Conservation (phyloP, 2,888 invertebrate genomes). For the Caenorhabditis uteleia region DNA sequence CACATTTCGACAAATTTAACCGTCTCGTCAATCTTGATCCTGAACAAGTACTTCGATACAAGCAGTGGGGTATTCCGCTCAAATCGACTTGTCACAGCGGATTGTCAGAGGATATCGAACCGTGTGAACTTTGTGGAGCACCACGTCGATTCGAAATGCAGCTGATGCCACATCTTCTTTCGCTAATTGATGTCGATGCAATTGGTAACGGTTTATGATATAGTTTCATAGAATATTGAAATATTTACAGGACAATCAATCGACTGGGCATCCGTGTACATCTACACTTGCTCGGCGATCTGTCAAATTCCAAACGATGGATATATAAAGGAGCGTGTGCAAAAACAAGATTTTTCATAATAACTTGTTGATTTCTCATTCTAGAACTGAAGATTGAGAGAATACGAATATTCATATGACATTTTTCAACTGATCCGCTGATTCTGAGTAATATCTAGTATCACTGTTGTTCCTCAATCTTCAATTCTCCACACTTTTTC, state of each 20-base stretch:
- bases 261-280: constrained; percentile 87
- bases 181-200: constrained; percentile 64
- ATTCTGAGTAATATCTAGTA: too few species aligned
- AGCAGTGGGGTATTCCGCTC: constrained; percentile 77
- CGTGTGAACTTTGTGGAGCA: constrained; percentile 79
- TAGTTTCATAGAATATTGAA: neutral
- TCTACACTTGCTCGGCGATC: constrained; percentile 85
- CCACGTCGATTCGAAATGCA: constrained; percentile 89
- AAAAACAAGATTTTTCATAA: constrained; percentile 60
- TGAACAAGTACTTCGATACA: constrained; percentile 77
- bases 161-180: constrained; percentile 73
- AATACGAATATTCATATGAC: too few species aligned
- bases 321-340: constrained; percentile 74
- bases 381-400: neutral
- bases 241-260: constrained; percentile 70
- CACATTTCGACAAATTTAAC: constrained; percentile 80
- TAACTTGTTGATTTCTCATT: neutral
- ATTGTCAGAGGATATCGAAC: constrained; percentile 75
- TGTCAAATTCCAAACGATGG: constrained; percentile 76
- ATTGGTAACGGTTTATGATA: constrained; percentile 26
- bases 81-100: constrained; percentile 77
- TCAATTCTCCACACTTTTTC: too few species aligned
- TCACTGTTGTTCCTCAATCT: too few species aligned
- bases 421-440: too few species aligned
- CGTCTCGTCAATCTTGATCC: constrained; percentile 78